These are phyloP conservation scores for Cyrtonyx montezumae DNA, from an alignment of 2,113 vertebrate species.

Conservation along the genomic window DNA sequence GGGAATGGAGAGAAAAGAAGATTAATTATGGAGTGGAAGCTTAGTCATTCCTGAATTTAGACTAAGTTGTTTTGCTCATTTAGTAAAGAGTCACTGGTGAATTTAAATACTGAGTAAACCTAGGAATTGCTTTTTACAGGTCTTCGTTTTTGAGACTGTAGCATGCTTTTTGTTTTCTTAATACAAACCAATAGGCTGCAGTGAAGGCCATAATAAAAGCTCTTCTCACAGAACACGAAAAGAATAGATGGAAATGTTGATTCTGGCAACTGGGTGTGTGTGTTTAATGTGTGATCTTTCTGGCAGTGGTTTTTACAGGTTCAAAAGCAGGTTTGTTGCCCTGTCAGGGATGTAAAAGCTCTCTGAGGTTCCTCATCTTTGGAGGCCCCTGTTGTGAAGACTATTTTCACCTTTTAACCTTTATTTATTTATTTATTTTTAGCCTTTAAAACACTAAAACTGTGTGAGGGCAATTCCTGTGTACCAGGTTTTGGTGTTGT, in stretches of 20 bases:
- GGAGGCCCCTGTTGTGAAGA: not conserved
- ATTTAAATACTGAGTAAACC: constrained; percentile 12
- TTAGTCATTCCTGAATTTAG: constrained; percentile 13
- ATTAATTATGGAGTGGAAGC: not conserved
- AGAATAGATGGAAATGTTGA: constrained; percentile 34
- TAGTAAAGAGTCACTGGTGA: constrained; percentile 11
- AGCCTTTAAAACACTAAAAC: not conserved
- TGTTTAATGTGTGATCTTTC: constrained; percentile 29
- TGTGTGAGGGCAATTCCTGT: not conserved
- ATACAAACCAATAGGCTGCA: constrained; percentile 2
- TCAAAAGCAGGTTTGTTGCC: not conserved
- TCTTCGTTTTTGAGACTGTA: not conserved
- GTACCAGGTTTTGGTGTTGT: too few species aligned
- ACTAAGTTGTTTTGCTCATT: not conserved
- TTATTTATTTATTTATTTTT: not conserved
- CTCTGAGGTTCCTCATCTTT: not conserved
- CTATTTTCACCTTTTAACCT: not conserved
- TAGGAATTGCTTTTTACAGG: not conserved
- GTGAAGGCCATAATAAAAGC: constrained; percentile 15
- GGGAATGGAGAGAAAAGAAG: not conserved
- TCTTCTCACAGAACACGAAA: constrained; percentile 27
- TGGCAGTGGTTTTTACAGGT: not conserved
- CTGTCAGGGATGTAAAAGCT: not conserved
- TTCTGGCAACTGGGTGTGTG: constrained; percentile 10
- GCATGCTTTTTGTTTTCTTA: constrained; percentile 24